A percentile compares a stretch with the other conserved stretches of the same genome.
Conservation (phyloP, 1,140 invertebrate genomes). For the Eulimnadia texana region DNA sequence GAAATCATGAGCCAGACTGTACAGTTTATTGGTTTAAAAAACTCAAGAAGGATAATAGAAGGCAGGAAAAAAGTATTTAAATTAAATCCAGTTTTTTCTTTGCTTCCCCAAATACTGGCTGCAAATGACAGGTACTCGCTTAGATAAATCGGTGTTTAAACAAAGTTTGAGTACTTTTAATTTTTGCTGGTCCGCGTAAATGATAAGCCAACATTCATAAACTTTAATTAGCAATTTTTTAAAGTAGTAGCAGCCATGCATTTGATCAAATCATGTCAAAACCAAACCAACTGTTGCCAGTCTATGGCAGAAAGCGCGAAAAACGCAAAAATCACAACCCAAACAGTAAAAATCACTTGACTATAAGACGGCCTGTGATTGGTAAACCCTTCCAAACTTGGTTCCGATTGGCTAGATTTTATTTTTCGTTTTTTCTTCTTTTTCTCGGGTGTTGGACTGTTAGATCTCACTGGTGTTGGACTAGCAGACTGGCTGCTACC, state of each 20-base stretch:
- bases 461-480: background rate
- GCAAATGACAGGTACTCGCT: background rate
- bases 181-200: too few species aligned
- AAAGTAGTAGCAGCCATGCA: too few species aligned
- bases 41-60: background rate
- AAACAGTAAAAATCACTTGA: background rate
- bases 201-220: too few species aligned
- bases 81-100: too few species aligned
- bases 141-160: background rate
- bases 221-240: too few species aligned
- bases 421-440: conserved; percentile 5
- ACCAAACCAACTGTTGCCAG: background rate
- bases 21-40: background rate
- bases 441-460: conserved; percentile 1
- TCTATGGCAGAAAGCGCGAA: background rate
- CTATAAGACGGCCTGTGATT: background rate
- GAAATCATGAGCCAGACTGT: conserved; percentile 19
- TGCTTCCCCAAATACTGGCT: background rate
- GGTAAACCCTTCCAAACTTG: background rate
- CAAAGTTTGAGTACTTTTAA: too few species aligned
- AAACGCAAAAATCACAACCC: background rate
- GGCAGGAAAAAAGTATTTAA: background rate
- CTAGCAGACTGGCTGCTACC: background rate
- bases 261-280: background rate
- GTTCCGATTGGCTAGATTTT: background rate